phyloP scores from a whole-genome alignment of 2,888 invertebrate species.

The Rhingia campestris region DNA sequence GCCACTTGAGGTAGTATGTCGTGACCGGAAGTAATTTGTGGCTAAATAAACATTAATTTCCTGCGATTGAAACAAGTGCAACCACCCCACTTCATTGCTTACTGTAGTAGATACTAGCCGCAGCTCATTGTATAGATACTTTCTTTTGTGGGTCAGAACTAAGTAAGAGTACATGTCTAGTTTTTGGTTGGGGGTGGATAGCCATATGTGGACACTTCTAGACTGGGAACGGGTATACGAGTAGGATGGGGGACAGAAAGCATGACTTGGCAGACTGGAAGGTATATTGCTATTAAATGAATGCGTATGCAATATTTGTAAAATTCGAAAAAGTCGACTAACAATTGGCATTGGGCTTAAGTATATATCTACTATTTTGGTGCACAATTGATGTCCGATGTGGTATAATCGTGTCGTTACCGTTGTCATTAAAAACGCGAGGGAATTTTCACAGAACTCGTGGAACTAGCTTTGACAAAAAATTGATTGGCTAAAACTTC shows the following conservation, averaged over 20 bases:
- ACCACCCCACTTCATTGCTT: conserved; percentile 16
- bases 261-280: conserved; percentile 36
- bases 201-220: conserved; percentile 58
- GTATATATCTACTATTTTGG: not conserved
- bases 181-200: conserved; percentile 67
- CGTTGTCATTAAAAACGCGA: too few species aligned
- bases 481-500: too few species aligned
- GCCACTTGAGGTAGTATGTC: conserved; percentile 65
- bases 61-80: conserved; percentile 74
- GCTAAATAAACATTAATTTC: conserved; percentile 77
- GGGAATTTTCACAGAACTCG: too few species aligned
- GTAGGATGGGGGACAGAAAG: not conserved
- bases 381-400: not conserved
- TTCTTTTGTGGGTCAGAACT: conserved; percentile 68
- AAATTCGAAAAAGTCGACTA: not conserved
- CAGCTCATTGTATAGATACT: conserved; percentile 40
- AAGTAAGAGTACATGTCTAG: conserved; percentile 3
- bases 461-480: too few species aligned
- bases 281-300: too few species aligned
- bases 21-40: conserved; percentile 78
- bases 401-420: too few species aligned
- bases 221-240: not conserved
- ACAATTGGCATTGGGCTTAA: not conserved
- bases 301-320: too few species aligned
- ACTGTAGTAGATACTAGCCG: not conserved